Percentiles rank a stretch among this genome's conserved stretches.
Evolutionary conservation across 2,797 vertebrate species (phyloP).

Genomic region (Coendou prehensilis): DNA sequence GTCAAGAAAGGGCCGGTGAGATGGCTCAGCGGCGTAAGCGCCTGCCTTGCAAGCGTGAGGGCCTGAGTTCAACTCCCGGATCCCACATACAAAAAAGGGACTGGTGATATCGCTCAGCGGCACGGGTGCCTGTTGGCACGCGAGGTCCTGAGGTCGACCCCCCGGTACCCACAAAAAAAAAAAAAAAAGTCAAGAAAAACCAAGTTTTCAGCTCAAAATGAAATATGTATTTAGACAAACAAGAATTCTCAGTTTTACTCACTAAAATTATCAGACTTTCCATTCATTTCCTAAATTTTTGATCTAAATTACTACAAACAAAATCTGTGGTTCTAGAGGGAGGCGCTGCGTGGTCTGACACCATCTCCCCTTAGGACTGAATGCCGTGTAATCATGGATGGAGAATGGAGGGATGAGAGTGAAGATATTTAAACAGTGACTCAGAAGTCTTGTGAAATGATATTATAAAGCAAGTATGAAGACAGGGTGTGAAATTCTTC

Average conservation of each 20-base stretch:
- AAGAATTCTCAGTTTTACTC: neutral
- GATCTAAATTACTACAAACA: neutral
- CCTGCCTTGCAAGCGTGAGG: too few species aligned
- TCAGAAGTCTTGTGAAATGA: slow-evolving; percentile 36
- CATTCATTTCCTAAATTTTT: neutral
- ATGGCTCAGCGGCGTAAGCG: too few species aligned
- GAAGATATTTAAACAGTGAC: neutral
- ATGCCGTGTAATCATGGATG: neutral
- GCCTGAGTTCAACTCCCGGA: too few species aligned
- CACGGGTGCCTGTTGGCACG: too few species aligned
- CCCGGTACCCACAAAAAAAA: too few species aligned
- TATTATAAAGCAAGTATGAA: slow-evolving; percentile 51
- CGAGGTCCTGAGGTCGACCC: too few species aligned
- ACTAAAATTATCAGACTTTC: neutral
- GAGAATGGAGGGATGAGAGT: neutral
- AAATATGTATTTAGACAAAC: neutral
- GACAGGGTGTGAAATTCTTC: slow-evolving; percentile 41
- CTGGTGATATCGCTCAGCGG: too few species aligned
- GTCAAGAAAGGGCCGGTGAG: too few species aligned
- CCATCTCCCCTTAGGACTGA: neutral
- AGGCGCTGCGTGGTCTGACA: neutral
- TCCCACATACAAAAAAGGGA: too few species aligned
- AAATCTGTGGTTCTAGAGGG: neutral
- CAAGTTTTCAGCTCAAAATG: neutral
- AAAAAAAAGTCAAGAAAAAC: neutral